Evolutionary conservation across 2,113 vertebrate genomes (phyloP), one percentile per base, ranked within the genome.

Genomic region (Hypanus sabinus): DNA sequence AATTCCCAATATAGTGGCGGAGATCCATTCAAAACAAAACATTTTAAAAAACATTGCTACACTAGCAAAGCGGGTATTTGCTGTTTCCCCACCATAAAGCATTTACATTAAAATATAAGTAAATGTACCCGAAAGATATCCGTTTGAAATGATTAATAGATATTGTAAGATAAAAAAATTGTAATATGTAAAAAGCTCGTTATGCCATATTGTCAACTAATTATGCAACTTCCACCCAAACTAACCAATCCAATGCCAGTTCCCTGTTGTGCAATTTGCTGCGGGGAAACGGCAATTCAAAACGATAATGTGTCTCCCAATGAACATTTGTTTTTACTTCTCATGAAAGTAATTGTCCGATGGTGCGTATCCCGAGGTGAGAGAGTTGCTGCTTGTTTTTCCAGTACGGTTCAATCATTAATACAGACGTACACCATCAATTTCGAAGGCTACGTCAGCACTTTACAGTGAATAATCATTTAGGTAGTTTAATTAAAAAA

Each of bases 241-340:
- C 30, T 65, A 90, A 90, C 85, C 57, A 60, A 30, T 27, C 80
- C 38, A 24, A 9, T 87, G 16, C 10, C 70, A 55, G 91, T 93
- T 71, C 73, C 91, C 91, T 93, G 91, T 93, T 93, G 70, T 93
- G 91, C 68, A 93, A 71, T 93, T 93, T 93, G 70, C 38, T 46
- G 36, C 38, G 70, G n/a, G 91, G 38, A 71, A 73, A 93, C 68
- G 22, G 24, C 65, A 46, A 75, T 30, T 33, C 10, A 75, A 93
- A 93, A 93, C 33, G 70, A 93, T 71, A 71, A 92, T 22, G 33
- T 93, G 57, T 71, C 62, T 93, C 90, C 85, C 85, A 90, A 65
- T 68, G 57, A 90, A 65, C 16, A n/a, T 60, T 90, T 65, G 60
- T 90, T 65, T 90, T 90, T 90, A 65, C 62, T 93, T 93, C 30